A percentile compares a stretch with the other conserved stretches of the same genome.
Conservation (phyloP, 2,888 invertebrate species). For the Plemyria rubiginata region DNA sequence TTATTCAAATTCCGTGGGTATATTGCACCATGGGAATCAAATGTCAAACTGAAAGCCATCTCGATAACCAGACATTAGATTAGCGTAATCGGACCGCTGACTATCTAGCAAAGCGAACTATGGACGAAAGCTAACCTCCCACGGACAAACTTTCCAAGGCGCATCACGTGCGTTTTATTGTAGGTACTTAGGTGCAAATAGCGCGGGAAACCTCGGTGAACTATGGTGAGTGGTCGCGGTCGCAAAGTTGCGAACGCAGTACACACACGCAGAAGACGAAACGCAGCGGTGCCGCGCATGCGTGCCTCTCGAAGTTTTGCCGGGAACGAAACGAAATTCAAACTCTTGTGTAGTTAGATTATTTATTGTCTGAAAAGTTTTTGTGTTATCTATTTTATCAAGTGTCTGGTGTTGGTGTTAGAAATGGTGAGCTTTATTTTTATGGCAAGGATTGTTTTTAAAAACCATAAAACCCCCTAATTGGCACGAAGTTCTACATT, state of each 20-base stretch:
- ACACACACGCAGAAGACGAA: constrained; percentile 62
- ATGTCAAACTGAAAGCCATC: too few species aligned
- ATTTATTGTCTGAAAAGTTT: constrained; percentile 5
- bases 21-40: too few species aligned
- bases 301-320: constrained; percentile 55
- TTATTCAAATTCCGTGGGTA: too few species aligned
- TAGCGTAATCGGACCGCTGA: too few species aligned
- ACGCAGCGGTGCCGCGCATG: constrained; percentile 72
- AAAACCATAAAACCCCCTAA: too few species aligned
- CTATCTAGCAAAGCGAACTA: constrained; percentile 1
- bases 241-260: constrained; percentile 30
- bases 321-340: constrained; percentile 57
- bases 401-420: constrained; percentile 3
- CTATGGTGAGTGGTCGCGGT: constrained; percentile 61
- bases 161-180: constrained; percentile 66
- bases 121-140: constrained; percentile 55
- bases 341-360: constrained; percentile 20
- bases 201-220: constrained; percentile 57
- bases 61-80: too few species aligned
- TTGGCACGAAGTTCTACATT: too few species aligned
- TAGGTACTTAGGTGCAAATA: constrained; percentile 24
- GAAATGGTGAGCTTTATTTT: constrained; percentile 4
- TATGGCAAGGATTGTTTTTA: too few species aligned
- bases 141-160: constrained; percentile 70
- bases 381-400: constrained; percentile 6